Evolutionary conservation across 1,140 invertebrate species (phyloP), one percentile per base, ranked within the genome.

Genomic region (Pygmarrhopalites habei): DNA sequence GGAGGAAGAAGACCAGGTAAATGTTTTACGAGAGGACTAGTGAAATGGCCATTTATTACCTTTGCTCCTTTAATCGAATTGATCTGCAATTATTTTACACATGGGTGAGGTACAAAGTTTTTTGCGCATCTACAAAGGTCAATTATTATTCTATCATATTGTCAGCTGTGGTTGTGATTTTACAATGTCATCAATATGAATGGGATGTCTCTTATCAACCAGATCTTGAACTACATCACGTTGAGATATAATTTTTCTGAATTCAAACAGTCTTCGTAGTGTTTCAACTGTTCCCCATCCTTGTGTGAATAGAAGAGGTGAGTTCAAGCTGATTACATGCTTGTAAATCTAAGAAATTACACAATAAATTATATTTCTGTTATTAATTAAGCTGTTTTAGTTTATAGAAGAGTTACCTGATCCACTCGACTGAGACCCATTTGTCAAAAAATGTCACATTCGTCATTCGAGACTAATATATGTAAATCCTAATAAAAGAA

Each of bases 291-390:
- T 86, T 7, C 95, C 95, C 95, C 95, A 99, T 67, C 94, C 94
- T 80, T 93, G 92, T n/a, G 0, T 88, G 88, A 74, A 98, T 98
- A 76, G 97, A 95, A 76, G 91, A 92, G 1, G 90, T 89, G 41
- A 97, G 78, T 25, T 98, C 79, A 73, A 96, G 82, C 74, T 86
- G 88, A 72, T 95, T 80, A 75, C 95, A 97, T 53, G 95, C 81
- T 53, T 88, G 84, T 77, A n/a, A 43, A 52, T n/a, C 4, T 30
- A 46, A 51, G 21, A 47, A 51, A 51, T 28, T 19, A 32, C 30
- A 23, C 26, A 19, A 14, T 28, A 60, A 29, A 51, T 15, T 19
- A 7, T 19, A 10, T 26, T 51, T 19, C n/a, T 29, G 4, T 15
- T 5, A 32, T 17, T 41, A 28, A 23, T 35, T 62, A 39, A 39